phyloP scores from a whole-genome alignment of 2,113 vertebrate genomes.

The Rhea pennata region DNA sequence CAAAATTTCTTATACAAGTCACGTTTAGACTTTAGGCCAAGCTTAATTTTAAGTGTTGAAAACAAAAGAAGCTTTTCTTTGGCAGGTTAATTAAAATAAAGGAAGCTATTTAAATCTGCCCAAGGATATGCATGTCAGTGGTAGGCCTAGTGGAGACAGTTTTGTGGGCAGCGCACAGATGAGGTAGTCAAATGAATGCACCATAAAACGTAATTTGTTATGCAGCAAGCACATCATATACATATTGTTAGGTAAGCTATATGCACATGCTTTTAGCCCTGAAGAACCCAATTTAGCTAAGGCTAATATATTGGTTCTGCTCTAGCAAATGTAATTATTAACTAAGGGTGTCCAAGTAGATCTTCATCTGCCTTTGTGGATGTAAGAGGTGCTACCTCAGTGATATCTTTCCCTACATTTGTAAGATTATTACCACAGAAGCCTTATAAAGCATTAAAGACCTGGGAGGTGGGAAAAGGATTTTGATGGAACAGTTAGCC shows the following conservation, averaged over 20 bases:
- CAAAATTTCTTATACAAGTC: slow-evolving; percentile 11
- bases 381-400: not conserved
- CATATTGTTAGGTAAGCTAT: not conserved
- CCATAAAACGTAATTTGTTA: not conserved
- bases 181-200: not conserved
- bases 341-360: not conserved
- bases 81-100: slow-evolving; percentile 64
- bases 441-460: not conserved
- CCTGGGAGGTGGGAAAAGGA: not conserved
- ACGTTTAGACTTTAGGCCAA: slow-evolving; percentile 25
- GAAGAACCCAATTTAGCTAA: not conserved
- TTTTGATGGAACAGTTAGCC: not conserved
- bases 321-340: not conserved
- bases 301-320: not conserved
- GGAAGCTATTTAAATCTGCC: slow-evolving; percentile 45
- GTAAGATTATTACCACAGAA: not conserved
- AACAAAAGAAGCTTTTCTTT: slow-evolving; percentile 25
- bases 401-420: not conserved
- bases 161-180: not conserved
- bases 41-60: slow-evolving; percentile 52
- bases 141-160: not conserved
- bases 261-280: not conserved
- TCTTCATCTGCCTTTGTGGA: not conserved
- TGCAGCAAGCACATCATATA: not conserved
- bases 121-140: not conserved